These are phyloP conservation scores for Eupsilia transversa DNA, from an alignment of 2,888 invertebrate species.

Conservation along the genomic window DNA sequence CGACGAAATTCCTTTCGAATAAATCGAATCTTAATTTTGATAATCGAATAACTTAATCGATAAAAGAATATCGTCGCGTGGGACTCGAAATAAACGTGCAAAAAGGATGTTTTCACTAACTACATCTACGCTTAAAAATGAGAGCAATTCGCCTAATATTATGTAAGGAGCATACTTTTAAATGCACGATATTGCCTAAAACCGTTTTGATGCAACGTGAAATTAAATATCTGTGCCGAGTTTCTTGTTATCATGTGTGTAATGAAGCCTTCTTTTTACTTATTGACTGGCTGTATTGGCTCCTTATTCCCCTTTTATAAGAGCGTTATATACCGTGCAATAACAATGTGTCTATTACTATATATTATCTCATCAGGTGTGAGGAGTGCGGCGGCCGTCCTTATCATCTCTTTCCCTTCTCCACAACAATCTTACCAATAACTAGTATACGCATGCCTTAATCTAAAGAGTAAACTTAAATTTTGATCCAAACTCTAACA, in stretches of 20 bases:
- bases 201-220: background rate
- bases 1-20: conserved; percentile 41
- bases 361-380: conserved; percentile 34
- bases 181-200: conserved; percentile 51
- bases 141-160: conserved; percentile 66
- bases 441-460: conserved; percentile 65
- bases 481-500: conserved; percentile 65
- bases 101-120: conserved; percentile 50
- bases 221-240: too few species aligned
- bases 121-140: conserved; percentile 62
- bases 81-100: conserved; percentile 37
- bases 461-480: conserved; percentile 60
- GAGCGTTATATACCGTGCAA: conserved; percentile 38
- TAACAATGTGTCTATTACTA: conserved; percentile 35
- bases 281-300: background rate
- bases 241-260: too few species aligned
- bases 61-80: conserved; percentile 38
- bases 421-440: conserved; percentile 59
- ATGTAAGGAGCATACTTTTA: conserved; percentile 47
- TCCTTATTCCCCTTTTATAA: background rate
- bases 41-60: conserved; percentile 41
- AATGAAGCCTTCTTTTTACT: too few species aligned
- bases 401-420: conserved; percentile 55
- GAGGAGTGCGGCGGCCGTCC: conserved; percentile 68
- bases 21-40: conserved; percentile 39